A percentile compares a stretch with the other conserved stretches of the same genome.
Evolutionary conservation across 2,113 vertebrate species (phyloP).

Genomic region (Podarcis raffonei): DNA sequence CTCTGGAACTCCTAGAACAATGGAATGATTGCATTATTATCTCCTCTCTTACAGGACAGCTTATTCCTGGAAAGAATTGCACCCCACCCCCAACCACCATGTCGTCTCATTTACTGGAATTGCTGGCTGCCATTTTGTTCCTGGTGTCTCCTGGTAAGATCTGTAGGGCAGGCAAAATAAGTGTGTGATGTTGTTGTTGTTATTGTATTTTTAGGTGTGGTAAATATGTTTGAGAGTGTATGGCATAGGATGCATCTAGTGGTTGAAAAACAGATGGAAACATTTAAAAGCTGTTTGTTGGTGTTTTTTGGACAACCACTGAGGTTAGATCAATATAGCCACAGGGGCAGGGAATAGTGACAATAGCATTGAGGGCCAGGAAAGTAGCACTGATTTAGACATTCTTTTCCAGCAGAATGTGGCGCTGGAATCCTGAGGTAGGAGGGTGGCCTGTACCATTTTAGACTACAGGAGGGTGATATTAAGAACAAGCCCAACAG

Average conservation of each 20-base stretch:
- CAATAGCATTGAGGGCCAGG: background rate
- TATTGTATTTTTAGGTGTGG: background rate
- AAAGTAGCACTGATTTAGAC: background rate
- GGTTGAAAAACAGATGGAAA: background rate
- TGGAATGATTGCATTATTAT: background rate
- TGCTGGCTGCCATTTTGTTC: background rate
- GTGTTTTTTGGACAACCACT: background rate
- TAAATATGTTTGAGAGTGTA: background rate
- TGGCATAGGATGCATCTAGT: background rate
- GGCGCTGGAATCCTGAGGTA: background rate
- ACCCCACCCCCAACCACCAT: background rate
- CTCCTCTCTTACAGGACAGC: background rate
- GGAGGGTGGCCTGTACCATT: background rate
- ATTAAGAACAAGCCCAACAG: background rate
- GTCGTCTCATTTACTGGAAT: background rate
- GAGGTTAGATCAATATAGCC: background rate
- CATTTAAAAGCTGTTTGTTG: background rate
- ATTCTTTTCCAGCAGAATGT: background rate
- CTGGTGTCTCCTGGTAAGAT: constrained; percentile 8
- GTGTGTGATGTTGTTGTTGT: background rate
- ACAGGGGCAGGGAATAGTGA: background rate
- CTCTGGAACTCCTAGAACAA: background rate
- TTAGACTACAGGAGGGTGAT: background rate
- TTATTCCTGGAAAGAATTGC: background rate
- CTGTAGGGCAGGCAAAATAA: background rate